Conservation (phyloP, 2,113 vertebrate species). For the Aptenodytes patagonicus region DNA sequence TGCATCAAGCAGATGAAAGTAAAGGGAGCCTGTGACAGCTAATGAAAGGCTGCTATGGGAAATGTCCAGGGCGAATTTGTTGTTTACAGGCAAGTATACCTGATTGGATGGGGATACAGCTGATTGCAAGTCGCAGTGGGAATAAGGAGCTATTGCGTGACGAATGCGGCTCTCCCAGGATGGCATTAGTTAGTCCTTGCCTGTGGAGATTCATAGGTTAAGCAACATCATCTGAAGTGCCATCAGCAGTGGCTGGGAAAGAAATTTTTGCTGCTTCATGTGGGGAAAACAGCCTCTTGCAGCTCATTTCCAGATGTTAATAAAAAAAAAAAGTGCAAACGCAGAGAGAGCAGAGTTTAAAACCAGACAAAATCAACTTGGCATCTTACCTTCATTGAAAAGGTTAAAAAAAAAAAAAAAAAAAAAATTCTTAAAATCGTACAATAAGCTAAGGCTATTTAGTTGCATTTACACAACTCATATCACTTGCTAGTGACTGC, state of each 20-base stretch:
- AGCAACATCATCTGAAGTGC: neutral
- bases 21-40: neutral
- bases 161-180: neutral
- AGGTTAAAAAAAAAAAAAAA: neutral
- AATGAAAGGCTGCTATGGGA: neutral
- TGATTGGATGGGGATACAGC: neutral
- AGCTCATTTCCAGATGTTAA: neutral
- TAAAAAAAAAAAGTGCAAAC: neutral
- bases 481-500: neutral
- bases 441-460: neutral
- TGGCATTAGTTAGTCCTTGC: neutral
- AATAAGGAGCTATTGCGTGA: neutral
- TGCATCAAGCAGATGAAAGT: slow-evolving; percentile 47
- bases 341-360: neutral
- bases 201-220: slow-evolving; percentile 19
- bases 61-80: neutral
- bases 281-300: neutral
- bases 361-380: neutral
- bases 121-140: neutral
- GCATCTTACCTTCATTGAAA: neutral
- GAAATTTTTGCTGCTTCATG: neutral
- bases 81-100: neutral
- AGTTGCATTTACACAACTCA: neutral
- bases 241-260: neutral
- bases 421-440: neutral